Base-by-base conservation (phyloP, 2,113 vertebrate species). In the Phylloscopus trochilus region DNA sequence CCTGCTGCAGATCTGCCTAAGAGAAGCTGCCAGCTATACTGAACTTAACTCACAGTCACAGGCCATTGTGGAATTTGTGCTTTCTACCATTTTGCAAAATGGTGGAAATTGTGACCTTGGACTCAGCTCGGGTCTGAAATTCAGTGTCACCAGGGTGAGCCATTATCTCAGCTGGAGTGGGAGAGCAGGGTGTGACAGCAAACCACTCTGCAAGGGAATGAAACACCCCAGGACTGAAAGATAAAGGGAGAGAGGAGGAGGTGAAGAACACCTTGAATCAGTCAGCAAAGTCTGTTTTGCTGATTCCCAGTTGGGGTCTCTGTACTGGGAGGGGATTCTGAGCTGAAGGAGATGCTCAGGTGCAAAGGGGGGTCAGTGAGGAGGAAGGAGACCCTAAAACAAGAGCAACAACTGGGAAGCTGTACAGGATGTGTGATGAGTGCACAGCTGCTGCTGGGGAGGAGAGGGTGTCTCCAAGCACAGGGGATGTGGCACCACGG, bases 1-100 rank as follows among this genome's bases (percentile, higher is more conserved):
- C 81, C 93, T 95, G 95, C 82, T 88, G 89, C 94, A 91, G 96
- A 84, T 75, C 82, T 94, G 89, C 79, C 80, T 69, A 5, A 73
- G 59, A 87, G 83, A 77, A 87, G 63, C 93, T 93, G 89, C 92
- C 87, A 95, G 79, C 59, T 89, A 0, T 51, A n/a, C 2, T 85
- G 92, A 95, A 75, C 81, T 95, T 77, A 83, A 90, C 75, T 66
- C 79, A 35, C 0, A 92, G 72, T 76, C 69, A 76, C 58, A 77
- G 70, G 56, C 78, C n/a, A 53, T 58, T 51, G 7, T 28, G 63
- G 87, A 95, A 87, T 90, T 74, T 72, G 52, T 88, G 68, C 26
- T 83, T 92, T 83, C 64, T 44, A 21, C n/a, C 5, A 0, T 83
- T 88, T 70, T 46, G 56, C 60, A 86, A 67, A 93, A 72, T 37